phyloP scores from a whole-genome alignment of 2,113 vertebrate species.

The Pteronura brasiliensis region DNA sequence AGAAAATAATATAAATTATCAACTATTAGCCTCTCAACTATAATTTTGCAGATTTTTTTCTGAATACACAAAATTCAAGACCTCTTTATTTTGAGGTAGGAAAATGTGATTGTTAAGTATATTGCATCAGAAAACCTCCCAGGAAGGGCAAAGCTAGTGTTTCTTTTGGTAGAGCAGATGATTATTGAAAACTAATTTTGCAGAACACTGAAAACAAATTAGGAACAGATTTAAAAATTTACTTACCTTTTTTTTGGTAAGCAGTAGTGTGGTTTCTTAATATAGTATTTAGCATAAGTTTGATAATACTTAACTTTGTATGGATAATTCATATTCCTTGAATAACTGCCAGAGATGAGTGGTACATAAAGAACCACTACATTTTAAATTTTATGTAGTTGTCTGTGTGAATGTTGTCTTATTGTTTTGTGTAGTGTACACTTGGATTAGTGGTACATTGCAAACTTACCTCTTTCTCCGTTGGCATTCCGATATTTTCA shows the following conservation, averaged over 20 bases:
- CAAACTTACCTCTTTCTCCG: neutral
- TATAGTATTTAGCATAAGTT: neutral
- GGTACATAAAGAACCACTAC: neutral
- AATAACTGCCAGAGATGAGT: neutral
- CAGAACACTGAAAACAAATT: neutral
- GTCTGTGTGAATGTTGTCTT: neutral
- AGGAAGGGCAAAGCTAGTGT: neutral
- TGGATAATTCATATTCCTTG: neutral
- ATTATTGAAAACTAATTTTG: neutral
- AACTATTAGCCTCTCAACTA: neutral
- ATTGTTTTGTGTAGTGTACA: neutral
- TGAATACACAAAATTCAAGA: neutral
- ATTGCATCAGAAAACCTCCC: neutral
- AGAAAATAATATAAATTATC: neutral
- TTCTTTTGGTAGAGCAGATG: neutral
- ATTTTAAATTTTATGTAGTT: neutral
- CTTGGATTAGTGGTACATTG: neutral
- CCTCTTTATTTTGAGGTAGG: neutral
- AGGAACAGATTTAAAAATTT: neutral
- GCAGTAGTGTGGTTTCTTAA: neutral
- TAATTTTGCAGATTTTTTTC: neutral
- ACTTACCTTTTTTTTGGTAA: neutral
- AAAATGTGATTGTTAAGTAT: neutral
- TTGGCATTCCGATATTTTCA: neutral
- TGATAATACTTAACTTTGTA: neutral